Conservation (phyloP, 2,888 invertebrate genomes). For the Dermolepida albohirtum region DNA sequence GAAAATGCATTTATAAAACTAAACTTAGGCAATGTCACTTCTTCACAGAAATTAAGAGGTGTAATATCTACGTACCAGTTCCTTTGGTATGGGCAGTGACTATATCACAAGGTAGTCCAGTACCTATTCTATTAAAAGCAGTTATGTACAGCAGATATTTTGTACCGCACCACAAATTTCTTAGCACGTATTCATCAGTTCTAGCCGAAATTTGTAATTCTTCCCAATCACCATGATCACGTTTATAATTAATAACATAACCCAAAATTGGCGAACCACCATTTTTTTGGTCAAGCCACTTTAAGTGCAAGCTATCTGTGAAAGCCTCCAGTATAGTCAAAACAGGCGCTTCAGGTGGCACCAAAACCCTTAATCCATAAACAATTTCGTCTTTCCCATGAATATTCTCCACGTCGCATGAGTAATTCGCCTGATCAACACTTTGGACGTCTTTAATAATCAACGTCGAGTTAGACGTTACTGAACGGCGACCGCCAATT, state of each 20-base stretch:
- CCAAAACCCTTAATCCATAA: conserved; percentile 79
- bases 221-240: conserved; percentile 93
- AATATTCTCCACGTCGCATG: conserved; percentile 86
- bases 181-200: conserved; percentile 81
- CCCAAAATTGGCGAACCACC: conserved; percentile 86
- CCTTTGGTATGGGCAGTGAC: conserved; percentile 87
- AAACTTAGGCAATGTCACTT: no score
- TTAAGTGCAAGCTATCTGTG: conserved; percentile 83
- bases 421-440: conserved; percentile 90
- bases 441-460: conserved; percentile 82
- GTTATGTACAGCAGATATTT: conserved; percentile 90
- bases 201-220: conserved; percentile 88
- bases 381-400: conserved; percentile 87
- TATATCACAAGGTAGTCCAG: conserved; percentile 89
- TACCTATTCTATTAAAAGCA: conserved; percentile 91
- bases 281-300: conserved; percentile 83
- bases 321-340: conserved; percentile 85
- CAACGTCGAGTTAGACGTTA: conserved; percentile 78
- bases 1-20: no score
- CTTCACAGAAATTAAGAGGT: no score
- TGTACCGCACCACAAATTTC: conserved; percentile 89
- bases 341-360: conserved; percentile 88
- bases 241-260: conserved; percentile 90
- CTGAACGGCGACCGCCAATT: conserved; percentile 75
- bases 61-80: conserved; percentile 68